A percentile compares a stretch with the other conserved stretches of the same genome.
Evolutionary conservation across 2,113 vertebrate genomes (phyloP).

Genomic region (Tiliqua scincoides): DNA sequence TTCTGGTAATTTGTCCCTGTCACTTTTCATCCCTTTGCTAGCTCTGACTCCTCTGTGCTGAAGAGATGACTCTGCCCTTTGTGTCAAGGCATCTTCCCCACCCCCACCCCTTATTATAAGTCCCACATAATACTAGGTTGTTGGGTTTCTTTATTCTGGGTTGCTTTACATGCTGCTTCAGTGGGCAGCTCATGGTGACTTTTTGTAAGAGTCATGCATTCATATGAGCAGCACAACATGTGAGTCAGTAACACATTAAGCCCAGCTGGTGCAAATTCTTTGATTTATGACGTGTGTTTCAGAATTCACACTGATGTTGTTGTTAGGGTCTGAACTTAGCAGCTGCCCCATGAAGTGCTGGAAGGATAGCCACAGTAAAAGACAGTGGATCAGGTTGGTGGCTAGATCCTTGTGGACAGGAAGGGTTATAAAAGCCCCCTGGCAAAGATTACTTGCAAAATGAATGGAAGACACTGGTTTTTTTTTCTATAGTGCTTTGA

Average conservation of each 20-base stretch:
- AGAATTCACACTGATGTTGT: neutral
- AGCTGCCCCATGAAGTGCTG: too few relatives aligned
- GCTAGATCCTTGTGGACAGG: too few relatives aligned
- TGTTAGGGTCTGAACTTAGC: too few relatives aligned
- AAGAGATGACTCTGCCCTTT: neutral
- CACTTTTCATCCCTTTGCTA: constrained; percentile 25
- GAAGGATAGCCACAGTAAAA: too few relatives aligned
- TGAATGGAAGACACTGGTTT: neutral
- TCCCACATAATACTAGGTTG: neutral
- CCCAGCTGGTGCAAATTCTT: neutral
- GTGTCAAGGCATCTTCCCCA: neutral
- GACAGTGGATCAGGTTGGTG: neutral
- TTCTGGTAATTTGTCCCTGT: constrained; percentile 50
- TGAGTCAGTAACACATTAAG: neutral
- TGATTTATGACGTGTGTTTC: neutral
- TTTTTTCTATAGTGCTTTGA: neutral
- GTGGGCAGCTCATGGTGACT: neutral
- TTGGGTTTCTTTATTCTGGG: neutral
- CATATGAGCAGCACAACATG: neutral
- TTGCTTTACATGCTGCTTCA: too few relatives aligned
- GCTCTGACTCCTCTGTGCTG: constrained; percentile 7
- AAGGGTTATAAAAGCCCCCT: too few relatives aligned
- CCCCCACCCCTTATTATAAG: neutral
- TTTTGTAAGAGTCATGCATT: neutral
- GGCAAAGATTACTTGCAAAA: neutral